Percentiles rank a stretch among this genome's conserved stretches.
Conservation (phyloP, 2,113 vertebrate species). For the Hippolais icterina region DNA sequence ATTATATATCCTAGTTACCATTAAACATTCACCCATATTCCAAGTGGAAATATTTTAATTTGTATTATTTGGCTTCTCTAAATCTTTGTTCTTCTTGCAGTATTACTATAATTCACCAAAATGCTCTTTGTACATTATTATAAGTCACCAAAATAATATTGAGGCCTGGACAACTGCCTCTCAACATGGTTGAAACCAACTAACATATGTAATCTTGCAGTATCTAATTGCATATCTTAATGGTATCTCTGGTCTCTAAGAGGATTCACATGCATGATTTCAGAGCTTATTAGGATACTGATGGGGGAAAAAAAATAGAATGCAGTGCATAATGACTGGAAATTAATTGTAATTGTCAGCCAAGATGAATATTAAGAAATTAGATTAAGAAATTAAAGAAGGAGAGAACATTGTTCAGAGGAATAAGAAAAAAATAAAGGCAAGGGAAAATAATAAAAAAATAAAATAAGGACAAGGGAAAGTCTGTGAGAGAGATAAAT, state of each 20-base stretch:
- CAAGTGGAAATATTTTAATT: neutral
- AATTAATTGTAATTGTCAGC: neutral
- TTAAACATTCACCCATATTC: neutral
- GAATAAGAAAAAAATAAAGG: neutral
- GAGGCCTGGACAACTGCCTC: neutral
- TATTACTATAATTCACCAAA: neutral
- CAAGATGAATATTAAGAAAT: neutral
- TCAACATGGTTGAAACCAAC: neutral
- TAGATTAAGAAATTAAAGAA: neutral
- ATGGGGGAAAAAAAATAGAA: neutral
- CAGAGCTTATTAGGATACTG: neutral
- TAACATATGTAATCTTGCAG: neutral
- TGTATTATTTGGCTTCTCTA: neutral
- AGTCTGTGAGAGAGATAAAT: neutral
- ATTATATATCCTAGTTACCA: neutral
- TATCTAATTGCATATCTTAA: neutral
- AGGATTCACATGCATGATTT: neutral
- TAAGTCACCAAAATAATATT: neutral
- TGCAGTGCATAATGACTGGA: neutral
- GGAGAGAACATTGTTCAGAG: neutral
- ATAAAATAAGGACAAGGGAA: neutral
- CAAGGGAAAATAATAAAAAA: neutral
- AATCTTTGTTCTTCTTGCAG: neutral
- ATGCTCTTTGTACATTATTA: neutral
- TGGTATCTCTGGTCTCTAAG: neutral